These are phyloP conservation scores for Oreocharis arfaki DNA, from an alignment of 2,113 vertebrate genomes.

Conservation along the genomic window DNA sequence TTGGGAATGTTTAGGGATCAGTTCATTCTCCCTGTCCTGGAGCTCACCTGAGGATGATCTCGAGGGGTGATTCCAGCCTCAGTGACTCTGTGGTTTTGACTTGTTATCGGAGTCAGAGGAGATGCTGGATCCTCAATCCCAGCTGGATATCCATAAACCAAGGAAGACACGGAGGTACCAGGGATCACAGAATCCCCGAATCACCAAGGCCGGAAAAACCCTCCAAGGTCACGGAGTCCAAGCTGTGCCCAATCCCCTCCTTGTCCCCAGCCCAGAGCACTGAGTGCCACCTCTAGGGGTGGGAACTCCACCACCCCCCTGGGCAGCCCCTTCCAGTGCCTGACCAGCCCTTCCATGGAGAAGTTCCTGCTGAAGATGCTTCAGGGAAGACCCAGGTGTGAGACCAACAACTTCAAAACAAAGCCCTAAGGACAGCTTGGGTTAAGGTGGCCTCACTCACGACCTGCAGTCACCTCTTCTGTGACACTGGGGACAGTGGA, in stretches of 20 bases:
- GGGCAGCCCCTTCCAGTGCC: neutral
- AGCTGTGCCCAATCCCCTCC: fast-evolving
- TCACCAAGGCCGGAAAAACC: neutral
- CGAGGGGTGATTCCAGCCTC: neutral
- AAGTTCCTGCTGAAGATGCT: neutral
- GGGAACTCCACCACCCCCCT: neutral
- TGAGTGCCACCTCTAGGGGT: neutral
- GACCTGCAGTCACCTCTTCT: neutral
- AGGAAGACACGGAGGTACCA: neutral
- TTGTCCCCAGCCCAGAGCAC: neutral
- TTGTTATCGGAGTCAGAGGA: neutral
- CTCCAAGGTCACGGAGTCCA: fast-evolving
- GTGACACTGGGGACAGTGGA: neutral
- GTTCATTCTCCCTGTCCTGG: neutral
- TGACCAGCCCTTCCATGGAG: neutral
- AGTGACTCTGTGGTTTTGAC: neutral
- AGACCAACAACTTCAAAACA: neutral
- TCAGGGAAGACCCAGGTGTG: neutral
- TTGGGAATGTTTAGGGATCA: neutral
- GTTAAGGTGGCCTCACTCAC: neutral
- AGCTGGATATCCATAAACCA: neutral
- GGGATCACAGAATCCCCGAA: neutral
- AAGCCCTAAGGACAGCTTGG: neutral
- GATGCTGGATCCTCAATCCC: neutral
- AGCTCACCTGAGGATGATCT: neutral